phyloP scores from a whole-genome alignment of 1,140 invertebrate genomes.

The Philopotamus ludificatus region DNA sequence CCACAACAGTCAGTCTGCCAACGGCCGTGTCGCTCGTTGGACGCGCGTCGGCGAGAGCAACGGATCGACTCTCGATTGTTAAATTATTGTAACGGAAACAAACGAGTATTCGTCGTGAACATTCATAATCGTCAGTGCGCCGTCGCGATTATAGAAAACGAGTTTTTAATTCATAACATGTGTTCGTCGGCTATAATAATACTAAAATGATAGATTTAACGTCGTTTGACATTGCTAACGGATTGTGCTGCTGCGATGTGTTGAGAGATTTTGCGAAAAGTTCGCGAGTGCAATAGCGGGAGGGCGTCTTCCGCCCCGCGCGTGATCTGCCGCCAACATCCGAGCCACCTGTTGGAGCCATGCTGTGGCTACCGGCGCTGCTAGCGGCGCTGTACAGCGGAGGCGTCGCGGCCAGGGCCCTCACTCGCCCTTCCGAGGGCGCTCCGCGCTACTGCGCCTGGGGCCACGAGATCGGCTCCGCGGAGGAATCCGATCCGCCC shows the following conservation, averaged over 20 bases:
- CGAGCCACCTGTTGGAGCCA: conserved; percentile 22
- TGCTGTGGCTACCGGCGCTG: conserved; percentile 17
- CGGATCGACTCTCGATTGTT: no score
- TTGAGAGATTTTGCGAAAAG: neutral
- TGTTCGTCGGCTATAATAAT: no score
- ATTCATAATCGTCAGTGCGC: no score
- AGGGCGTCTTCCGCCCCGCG: neutral
- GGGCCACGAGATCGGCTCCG: conserved; percentile 56
- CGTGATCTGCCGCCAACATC: neutral
- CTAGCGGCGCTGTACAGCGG: conserved; percentile 33
- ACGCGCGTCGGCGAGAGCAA: no score
- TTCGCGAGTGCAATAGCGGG: neutral
- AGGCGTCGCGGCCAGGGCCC: conserved; percentile 47
- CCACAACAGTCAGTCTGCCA: no score
- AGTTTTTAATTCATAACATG: no score
- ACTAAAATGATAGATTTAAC: neutral
- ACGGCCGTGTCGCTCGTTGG: no score
- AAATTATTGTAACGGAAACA: no score
- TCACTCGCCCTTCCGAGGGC: conserved; percentile 55
- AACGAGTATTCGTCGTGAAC: no score
- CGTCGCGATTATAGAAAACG: no score
- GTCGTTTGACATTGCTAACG: neutral
- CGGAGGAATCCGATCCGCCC: conserved; percentile 51
- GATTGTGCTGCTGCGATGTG: neutral
- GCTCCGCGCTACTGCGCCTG: conserved; percentile 68